These are phyloP conservation scores for Uromys caudimaculatus DNA, from an alignment of 2,797 vertebrate genomes.

Conservation along the genomic window DNA sequence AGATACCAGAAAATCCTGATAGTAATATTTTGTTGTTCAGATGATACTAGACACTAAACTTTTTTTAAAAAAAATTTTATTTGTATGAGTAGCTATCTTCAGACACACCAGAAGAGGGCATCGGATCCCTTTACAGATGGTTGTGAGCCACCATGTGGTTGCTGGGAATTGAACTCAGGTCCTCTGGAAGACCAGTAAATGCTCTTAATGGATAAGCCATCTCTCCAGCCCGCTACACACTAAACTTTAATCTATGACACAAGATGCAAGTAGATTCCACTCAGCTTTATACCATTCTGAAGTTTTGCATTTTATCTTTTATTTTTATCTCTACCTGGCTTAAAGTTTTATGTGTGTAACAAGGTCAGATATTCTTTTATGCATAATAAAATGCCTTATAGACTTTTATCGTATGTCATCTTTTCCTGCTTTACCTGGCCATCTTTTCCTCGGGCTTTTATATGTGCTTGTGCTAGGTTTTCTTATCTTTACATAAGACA, in stretches of 20 bases:
- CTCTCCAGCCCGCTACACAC: neutral
- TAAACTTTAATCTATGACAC: slow-evolving; percentile 15
- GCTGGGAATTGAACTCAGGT: neutral
- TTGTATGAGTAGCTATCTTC: neutral
- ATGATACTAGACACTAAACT: neutral
- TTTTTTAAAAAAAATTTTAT: neutral
- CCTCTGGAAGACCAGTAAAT: neutral
- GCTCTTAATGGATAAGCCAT: too few relatives aligned
- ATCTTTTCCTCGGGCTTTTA: neutral
- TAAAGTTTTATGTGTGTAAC: neutral
- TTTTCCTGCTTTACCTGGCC: neutral
- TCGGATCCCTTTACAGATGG: neutral
- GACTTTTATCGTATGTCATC: neutral
- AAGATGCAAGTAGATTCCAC: neutral
- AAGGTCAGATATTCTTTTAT: neutral
- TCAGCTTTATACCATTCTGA: neutral
- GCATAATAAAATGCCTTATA: neutral
- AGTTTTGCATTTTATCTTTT: neutral
- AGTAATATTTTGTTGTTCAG: slow-evolving; percentile 10
- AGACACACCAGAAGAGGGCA: neutral
- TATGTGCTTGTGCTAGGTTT: neutral
- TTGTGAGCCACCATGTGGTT: neutral
- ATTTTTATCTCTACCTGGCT: neutral
- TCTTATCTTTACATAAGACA: neutral
- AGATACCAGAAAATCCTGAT: neutral